Base-by-base conservation (phyloP, 2,888 invertebrate genomes). In the Cosmopolites sordidus region DNA sequence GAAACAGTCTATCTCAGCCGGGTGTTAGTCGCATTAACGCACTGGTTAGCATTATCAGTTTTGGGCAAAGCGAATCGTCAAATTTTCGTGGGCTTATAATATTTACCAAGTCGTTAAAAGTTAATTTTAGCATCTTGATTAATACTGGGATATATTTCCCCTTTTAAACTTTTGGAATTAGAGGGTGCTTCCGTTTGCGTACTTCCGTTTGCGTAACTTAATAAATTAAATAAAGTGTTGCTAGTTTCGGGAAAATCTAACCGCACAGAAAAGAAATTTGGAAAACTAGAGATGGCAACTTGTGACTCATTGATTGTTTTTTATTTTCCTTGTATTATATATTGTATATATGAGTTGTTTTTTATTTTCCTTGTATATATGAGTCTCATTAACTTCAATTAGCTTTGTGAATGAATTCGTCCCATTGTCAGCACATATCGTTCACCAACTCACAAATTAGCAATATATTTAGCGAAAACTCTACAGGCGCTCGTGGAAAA, bases 111-210 rank as follows among this genome's bases (percentile, higher is more conserved):
- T 54, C 50, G 27, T 54, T 54, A 54, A 54, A 54, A 54, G 54
- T 50, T 54, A 54, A 50, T 54, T 54, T 54, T 33, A 42, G 45
- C 50, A 54, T 54, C 50, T 54, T 54, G 50, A 54, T 54, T 54
- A 50, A 50, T 50, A 46, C 45, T 49, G 22, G 38, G 49, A 49
- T 54, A 48, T 42, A 49, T 46, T 50, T 54, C 54, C 54, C 49
- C 46, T 46, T 54, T 50, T 54, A 46, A 54, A 54, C 49, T 50
- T 54, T 50, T 41, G 48, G 48, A 44, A 48, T 48, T 53, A 44
- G 45, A 33, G 41, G 48, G 33, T 37, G 48, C 37, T 46, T 27
- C 54, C 49, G 38, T 54, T 54, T 54, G 17, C 46, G 49, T 43
- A 54, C 27, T 46, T 27, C 54, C 49, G 38, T 54, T 54, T 54